Evolutionary conservation across 1,140 invertebrate species (phyloP).

Genomic region (Drosophila biarmipes): DNA sequence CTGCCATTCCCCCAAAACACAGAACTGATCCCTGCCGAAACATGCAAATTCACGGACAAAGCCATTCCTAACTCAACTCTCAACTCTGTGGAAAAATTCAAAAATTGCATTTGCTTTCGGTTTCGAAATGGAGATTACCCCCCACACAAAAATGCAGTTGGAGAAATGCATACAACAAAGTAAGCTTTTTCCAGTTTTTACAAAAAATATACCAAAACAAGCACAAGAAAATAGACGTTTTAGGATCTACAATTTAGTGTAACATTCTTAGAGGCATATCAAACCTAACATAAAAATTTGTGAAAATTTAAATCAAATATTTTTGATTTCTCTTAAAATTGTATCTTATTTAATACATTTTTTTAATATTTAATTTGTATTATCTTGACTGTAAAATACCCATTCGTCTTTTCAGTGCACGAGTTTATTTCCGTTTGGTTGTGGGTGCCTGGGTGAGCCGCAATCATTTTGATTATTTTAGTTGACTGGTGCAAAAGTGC

Average conservation of each 20-base stretch:
- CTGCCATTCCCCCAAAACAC: slow-evolving; percentile 14
- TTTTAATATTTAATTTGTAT: neutral
- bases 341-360: neutral
- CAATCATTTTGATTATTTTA: slow-evolving; percentile 71
- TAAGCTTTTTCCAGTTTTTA: neutral
- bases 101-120: slow-evolving; percentile 50
- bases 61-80: slow-evolving; percentile 39
- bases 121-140: slow-evolving; percentile 36
- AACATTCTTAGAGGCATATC: no score
- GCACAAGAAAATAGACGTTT: no score
- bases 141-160: slow-evolving; percentile 12
- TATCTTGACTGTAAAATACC: neutral
- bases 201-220: no score
- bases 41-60: slow-evolving; percentile 52
- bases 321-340: no score
- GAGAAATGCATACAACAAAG: neutral
- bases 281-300: no score
- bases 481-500: slow-evolving; percentile 59
- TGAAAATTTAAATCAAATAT: no score
- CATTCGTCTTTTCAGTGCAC: neutral
- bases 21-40: slow-evolving; percentile 45
- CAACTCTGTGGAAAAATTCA: slow-evolving; percentile 42
- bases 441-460: slow-evolving; percentile 57
- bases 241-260: no score
- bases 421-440: slow-evolving; percentile 2